These are phyloP conservation scores for Corythoichthys intestinalis DNA, from an alignment of 2,113 vertebrate genomes.

Conservation along the genomic window DNA sequence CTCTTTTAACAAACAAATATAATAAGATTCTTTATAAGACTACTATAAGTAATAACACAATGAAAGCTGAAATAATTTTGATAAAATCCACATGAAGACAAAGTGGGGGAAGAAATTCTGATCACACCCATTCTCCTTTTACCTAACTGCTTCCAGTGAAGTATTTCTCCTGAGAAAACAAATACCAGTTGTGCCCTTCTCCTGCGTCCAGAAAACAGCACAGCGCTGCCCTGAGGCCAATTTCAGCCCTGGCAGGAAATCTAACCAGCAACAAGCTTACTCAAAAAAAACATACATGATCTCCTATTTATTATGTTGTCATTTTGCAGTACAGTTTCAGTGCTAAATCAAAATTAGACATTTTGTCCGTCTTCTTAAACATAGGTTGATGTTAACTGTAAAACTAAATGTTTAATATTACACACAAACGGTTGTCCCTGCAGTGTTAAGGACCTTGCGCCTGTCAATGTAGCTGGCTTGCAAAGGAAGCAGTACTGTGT, in stretches of 20 bases:
- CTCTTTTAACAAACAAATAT: not conserved
- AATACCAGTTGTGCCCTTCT: constrained; percentile 62
- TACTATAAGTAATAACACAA: not conserved
- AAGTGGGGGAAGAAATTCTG: constrained; percentile 12
- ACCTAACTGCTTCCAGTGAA: constrained; percentile 41
- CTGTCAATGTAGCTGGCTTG: constrained; percentile 13
- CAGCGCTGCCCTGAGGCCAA: constrained; percentile 49
- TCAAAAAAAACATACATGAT: constrained; percentile 40
- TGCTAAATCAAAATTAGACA: constrained; percentile 3
- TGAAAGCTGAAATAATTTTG: not conserved
- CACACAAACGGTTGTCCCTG: constrained; percentile 9
- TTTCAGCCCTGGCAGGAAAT: constrained; percentile 58
- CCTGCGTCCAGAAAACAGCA: constrained; percentile 57
- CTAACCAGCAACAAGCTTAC: constrained; percentile 52
- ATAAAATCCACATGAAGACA: not conserved
- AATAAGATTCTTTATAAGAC: not conserved
- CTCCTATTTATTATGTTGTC: constrained; percentile 18
- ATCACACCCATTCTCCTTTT: constrained; percentile 20
- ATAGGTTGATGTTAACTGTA: constrained; percentile 5
- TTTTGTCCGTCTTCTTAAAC: constrained; percentile 6
- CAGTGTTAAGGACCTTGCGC: constrained; percentile 41
- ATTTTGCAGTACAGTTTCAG: not conserved
- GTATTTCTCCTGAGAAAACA: constrained; percentile 52
- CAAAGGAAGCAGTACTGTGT: constrained; percentile 11
- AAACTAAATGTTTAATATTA: constrained; percentile 55